Percentiles rank a stretch among this genome's conserved stretches.
Conservation (phyloP, 2,888 invertebrate genomes). For the Toxonevra muliebris region DNA sequence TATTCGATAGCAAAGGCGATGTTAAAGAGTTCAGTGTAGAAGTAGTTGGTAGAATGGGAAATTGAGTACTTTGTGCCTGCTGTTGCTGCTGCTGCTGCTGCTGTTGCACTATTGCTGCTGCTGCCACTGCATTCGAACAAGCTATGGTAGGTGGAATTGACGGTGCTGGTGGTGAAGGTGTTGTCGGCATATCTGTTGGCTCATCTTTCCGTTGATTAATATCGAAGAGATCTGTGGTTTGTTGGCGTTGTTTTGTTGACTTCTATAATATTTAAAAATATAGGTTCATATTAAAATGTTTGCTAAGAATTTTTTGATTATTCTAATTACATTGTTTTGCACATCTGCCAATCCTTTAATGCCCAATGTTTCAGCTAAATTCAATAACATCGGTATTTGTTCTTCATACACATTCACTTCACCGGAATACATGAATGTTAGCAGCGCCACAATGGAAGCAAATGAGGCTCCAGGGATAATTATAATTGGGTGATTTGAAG, state of each 20-base stretch:
- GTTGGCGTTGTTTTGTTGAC: neutral
- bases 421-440: conserved; percentile 88
- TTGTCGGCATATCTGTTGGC: conserved; percentile 41
- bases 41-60: conserved; percentile 36
- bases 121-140: conserved; percentile 40
- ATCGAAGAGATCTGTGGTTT: neutral
- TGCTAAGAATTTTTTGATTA: neutral
- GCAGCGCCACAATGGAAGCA: conserved; percentile 70
- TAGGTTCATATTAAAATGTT: neutral
- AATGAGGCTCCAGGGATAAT: conserved; percentile 64
- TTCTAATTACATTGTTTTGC: conserved; percentile 72
- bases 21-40: conserved; percentile 34
- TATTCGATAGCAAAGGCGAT: conserved; percentile 46
- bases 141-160: conserved; percentile 9
- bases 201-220: conserved; percentile 20
- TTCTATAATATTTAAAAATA: neutral
- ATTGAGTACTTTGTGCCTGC: conserved; percentile 18
- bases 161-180: conserved; percentile 41
- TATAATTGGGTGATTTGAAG: conserved; percentile 63
- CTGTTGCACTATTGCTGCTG: no score
- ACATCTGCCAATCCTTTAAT: conserved; percentile 85
- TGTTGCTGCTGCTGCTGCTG: conserved; percentile 34
- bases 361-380: conserved; percentile 81
- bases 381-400: conserved; percentile 78
- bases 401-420: conserved; percentile 86